A percentile compares a stretch with the other conserved stretches of the same genome.
phyloP scores from a whole-genome alignment of 2,888 invertebrate species.

The Tricholauxania praeusta region DNA sequence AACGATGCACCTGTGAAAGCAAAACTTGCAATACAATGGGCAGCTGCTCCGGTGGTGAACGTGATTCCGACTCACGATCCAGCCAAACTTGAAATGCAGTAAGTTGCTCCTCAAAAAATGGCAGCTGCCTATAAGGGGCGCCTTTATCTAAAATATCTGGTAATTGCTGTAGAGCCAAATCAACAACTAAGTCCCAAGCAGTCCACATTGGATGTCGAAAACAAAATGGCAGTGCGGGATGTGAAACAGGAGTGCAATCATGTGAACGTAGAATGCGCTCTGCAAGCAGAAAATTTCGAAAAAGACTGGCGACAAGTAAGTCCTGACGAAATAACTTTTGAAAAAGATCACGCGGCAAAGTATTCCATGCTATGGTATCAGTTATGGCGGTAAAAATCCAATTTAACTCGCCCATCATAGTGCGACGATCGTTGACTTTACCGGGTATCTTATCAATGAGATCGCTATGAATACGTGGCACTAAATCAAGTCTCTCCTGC shows the following conservation, averaged over 20 bases:
- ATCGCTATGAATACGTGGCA: slow-evolving; percentile 85
- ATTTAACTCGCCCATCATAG: slow-evolving; percentile 98
- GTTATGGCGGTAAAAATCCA: slow-evolving; percentile 99
- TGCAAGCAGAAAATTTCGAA: slow-evolving; percentile 96
- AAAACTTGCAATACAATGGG: slow-evolving; percentile 96
- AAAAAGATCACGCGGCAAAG: slow-evolving; percentile 92
- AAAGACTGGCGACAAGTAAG: slow-evolving; percentile 96
- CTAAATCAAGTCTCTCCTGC: slow-evolving; percentile 81
- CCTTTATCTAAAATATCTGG: slow-evolving; percentile 78
- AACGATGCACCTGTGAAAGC: slow-evolving; percentile 81
- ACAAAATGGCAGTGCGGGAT: slow-evolving; percentile 91
- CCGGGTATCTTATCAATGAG: slow-evolving; percentile 98
- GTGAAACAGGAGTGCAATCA: slow-evolving; percentile 96
- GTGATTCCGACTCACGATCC: slow-evolving; percentile 73
- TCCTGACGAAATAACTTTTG: slow-evolving; percentile 98
- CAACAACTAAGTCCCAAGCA: slow-evolving; percentile 98
- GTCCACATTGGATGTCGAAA: slow-evolving; percentile 93
- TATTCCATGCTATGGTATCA: slow-evolving; percentile 99
- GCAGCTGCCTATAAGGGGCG: slow-evolving; percentile 77
- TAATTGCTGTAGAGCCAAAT: slow-evolving; percentile 92
- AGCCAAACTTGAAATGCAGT: slow-evolving; percentile 90
- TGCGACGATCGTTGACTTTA: slow-evolving; percentile 91
- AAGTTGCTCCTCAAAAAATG: slow-evolving; percentile 97
- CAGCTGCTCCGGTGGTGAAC: slow-evolving; percentile 94
- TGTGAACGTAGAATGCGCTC: slow-evolving; percentile 96